phyloP scores from a whole-genome alignment of 2,113 vertebrate species.

The Crotalus tigris region DNA sequence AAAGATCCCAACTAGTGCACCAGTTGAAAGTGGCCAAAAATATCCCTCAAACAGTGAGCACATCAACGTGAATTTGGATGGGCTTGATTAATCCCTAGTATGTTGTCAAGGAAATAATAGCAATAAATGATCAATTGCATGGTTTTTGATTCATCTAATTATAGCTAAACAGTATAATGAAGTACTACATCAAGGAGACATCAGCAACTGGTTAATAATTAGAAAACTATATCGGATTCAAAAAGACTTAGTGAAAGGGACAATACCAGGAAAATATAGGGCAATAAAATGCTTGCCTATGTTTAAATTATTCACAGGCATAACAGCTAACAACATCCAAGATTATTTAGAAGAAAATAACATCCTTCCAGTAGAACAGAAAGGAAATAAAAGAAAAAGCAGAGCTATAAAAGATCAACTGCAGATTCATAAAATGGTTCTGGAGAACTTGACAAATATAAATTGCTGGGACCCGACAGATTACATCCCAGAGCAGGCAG shows the following conservation, averaged over 20 bases:
- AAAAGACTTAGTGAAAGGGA: not conserved
- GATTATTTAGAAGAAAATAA: not conserved
- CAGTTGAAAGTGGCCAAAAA: not conserved
- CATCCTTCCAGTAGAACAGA: not conserved
- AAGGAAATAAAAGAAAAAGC: not conserved
- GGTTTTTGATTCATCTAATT: not conserved
- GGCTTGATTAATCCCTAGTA: not conserved
- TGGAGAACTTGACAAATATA: not conserved
- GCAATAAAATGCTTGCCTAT: not conserved
- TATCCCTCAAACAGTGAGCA: not conserved
- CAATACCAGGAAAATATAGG: not conserved
- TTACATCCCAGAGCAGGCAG: too few species aligned
- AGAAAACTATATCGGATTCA: not conserved
- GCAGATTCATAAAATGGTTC: not conserved
- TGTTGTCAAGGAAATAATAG: not conserved
- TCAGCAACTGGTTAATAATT: not conserved
- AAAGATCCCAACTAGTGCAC: not conserved
- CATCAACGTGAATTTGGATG: not conserved
- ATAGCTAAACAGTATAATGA: not conserved
- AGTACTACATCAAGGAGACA: not conserved
- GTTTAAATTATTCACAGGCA: not conserved
- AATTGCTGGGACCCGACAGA: too few species aligned
- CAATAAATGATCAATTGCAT: not conserved
- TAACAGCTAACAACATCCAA: not conserved
- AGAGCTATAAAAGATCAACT: not conserved